phyloP scores from a whole-genome alignment of 2,888 invertebrate genomes.

The Apodemia hepburni region DNA sequence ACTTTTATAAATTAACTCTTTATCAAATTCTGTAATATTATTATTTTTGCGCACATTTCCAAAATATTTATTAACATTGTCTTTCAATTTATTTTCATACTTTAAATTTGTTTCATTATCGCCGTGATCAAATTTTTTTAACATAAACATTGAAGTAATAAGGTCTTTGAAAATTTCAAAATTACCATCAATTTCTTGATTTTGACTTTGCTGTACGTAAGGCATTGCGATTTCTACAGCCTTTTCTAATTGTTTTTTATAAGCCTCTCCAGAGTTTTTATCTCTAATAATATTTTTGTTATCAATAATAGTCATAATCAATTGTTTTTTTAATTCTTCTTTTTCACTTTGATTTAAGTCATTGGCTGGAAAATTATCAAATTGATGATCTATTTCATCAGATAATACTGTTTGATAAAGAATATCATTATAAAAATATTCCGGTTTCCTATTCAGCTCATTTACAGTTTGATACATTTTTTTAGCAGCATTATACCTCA shows the following conservation, averaged over 20 bases:
- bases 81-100: no score
- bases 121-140: no score
- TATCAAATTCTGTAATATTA: not conserved
- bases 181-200: not conserved
- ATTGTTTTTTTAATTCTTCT: no score
- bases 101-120: no score
- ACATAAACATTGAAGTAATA: no score
- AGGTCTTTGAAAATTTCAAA: not conserved
- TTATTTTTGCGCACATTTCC: not conserved
- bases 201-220: not conserved
- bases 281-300: slow-evolving; percentile 37
- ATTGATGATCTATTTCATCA: not conserved
- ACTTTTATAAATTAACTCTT: not conserved
- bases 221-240: not conserved
- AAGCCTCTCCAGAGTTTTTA: slow-evolving; percentile 1
- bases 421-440: not conserved
- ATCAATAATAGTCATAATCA: slow-evolving; percentile 40
- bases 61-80: not conserved
- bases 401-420: not conserved
- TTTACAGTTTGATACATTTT: slow-evolving; percentile 49
- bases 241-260: slow-evolving; percentile 1
- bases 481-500: slow-evolving; percentile 43
- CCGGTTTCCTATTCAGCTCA: slow-evolving; percentile 44
- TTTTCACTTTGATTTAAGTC: not conserved
- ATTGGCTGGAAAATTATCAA: not conserved